Evolutionary conservation across 2,797 vertebrate species (phyloP).

Genomic region (Amblyopsis hoosieri): DNA sequence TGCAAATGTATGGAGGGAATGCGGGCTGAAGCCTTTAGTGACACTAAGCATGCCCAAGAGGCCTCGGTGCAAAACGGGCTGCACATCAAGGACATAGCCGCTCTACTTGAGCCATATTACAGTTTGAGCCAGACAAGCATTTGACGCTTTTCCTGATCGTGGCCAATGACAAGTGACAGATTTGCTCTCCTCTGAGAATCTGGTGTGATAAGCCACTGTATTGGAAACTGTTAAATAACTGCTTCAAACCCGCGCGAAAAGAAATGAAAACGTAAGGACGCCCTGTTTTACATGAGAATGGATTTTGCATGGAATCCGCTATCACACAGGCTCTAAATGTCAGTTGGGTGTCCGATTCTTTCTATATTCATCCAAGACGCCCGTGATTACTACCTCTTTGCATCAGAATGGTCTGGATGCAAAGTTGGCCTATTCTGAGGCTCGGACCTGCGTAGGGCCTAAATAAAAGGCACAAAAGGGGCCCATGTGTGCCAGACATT

Average conservation of each 20-base stretch:
- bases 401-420: constrained; percentile 60
- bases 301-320: constrained; percentile 46
- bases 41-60: constrained; percentile 70
- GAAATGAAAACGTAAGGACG: constrained; percentile 19
- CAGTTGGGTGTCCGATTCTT: constrained; percentile 69
- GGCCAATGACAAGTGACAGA: constrained; percentile 66
- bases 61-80: constrained; percentile 46
- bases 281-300: constrained; percentile 65
- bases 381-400: constrained; percentile 67
- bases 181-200: constrained; percentile 59
- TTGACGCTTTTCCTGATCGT: constrained; percentile 52
- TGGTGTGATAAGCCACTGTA: constrained; percentile 59
- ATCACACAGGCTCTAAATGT: constrained; percentile 62
- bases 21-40: constrained; percentile 68
- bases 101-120: constrained; percentile 54
- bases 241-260: constrained; percentile 36
- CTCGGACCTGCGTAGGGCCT: constrained; percentile 14
- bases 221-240: constrained; percentile 56
- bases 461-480: constrained; percentile 46
- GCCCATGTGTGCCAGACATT: background rate
- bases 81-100: constrained; percentile 63
- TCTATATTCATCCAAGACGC: constrained; percentile 64
- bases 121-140: constrained; percentile 65
- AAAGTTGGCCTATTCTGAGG: constrained; percentile 39
- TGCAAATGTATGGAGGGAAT: constrained; percentile 61